Evolutionary conservation across 2,113 vertebrate species (phyloP).

Genomic region (Symphodus melops): DNA sequence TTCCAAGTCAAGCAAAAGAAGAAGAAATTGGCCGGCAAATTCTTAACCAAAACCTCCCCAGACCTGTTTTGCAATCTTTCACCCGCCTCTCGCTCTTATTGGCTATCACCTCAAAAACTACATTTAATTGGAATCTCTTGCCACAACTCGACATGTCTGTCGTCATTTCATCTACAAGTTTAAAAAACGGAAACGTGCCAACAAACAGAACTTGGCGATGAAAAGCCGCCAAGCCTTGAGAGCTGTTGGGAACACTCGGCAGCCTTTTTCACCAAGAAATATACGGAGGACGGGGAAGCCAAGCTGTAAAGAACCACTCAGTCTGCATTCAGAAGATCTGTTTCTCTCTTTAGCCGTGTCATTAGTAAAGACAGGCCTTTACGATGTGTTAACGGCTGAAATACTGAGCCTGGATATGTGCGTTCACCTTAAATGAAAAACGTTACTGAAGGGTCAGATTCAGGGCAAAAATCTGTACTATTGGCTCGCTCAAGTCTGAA

Average conservation of each 20-base stretch:
- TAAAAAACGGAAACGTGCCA: conserved; percentile 26
- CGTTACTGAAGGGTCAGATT: conserved; percentile 13
- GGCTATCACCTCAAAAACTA: conserved; percentile 24
- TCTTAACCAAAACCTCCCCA: not conserved
- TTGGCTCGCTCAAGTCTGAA: conserved; percentile 25
- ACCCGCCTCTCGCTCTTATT: not conserved
- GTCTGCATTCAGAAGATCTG: conserved; percentile 40
- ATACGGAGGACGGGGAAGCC: conserved; percentile 10
- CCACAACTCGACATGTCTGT: conserved; percentile 4
- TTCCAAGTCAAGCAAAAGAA: no score
- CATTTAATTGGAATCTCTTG: conserved; percentile 14
- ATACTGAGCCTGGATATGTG: conserved; percentile 22
- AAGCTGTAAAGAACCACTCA: conserved; percentile 47
- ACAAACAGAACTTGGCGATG: conserved; percentile 37
- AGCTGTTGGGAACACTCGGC: conserved; percentile 10
- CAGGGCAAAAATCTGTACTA: conserved; percentile 18
- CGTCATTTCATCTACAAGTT: conserved; percentile 30
- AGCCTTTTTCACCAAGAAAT: conserved; percentile 24
- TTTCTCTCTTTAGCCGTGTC: conserved; percentile 67
- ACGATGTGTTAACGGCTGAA: conserved; percentile 68
- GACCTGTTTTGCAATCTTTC: not conserved
- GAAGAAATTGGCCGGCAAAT: not conserved
- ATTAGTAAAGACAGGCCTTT: conserved; percentile 70
- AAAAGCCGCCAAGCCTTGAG: conserved; percentile 14
- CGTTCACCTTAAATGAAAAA: conserved; percentile 19